phyloP scores from a whole-genome alignment of 2,113 vertebrate species.

The Xyliphius kryptos region DNA sequence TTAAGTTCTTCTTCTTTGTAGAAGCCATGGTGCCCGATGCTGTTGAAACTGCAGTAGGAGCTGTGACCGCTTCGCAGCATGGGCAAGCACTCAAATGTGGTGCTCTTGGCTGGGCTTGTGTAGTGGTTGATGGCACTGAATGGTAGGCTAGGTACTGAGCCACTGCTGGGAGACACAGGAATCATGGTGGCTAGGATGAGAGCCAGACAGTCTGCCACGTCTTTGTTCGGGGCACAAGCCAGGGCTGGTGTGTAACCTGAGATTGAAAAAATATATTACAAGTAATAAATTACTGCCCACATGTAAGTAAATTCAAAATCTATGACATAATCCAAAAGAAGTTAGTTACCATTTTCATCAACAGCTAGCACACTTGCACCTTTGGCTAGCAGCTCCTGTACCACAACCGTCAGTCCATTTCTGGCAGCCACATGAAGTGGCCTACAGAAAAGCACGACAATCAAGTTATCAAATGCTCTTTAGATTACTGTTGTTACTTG shows the following conservation, averaged over 20 bases:
- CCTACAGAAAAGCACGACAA: conserved; percentile 57
- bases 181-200: conserved; percentile 98
- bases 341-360: conserved; percentile 85
- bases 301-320: too few species aligned
- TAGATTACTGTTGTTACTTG: too few species aligned
- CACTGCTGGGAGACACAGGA: conserved; percentile 84
- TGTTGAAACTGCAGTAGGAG: conserved; percentile 95
- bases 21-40: conserved; percentile 79
- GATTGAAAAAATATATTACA: too few species aligned
- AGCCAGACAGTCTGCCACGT: conserved; percentile 95
- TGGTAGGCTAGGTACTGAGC: conserved; percentile 72
- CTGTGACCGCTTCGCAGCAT: conserved; percentile 79
- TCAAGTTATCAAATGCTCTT: too few species aligned
- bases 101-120: conserved; percentile 89
- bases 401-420: conserved; percentile 92
- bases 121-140: conserved; percentile 95
- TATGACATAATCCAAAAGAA: too few species aligned
- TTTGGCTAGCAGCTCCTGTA: conserved; percentile 93
- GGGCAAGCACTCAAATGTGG: conserved; percentile 88
- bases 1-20: conserved; percentile 90
- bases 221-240: conserved; percentile 97
- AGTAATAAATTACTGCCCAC: too few species aligned
- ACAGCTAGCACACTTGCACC: conserved; percentile 97
- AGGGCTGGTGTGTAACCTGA: conserved; percentile 96
- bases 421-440: conserved; percentile 95